Evolutionary conservation across 30 jellyfish, hydroid and myxozoan genomes (phyloP).

Genomic region (Phacellophora camtschatica): DNA sequence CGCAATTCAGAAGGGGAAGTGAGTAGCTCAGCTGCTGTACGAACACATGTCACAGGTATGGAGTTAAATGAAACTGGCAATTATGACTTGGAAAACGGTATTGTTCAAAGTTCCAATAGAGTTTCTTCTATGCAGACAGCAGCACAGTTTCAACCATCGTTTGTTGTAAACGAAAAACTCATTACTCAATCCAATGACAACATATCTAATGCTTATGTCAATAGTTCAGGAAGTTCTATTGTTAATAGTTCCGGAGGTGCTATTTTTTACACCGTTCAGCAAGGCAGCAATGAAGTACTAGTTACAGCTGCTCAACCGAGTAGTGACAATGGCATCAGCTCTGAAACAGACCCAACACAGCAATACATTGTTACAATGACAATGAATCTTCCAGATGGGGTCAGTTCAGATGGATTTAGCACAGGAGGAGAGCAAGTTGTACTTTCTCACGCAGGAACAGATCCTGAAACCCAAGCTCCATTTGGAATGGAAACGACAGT

Average conservation of each 20-base stretch:
- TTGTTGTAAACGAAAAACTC: neutral
- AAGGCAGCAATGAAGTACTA: neutral
- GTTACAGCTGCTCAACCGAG: conserved; percentile 38
- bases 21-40: conserved; percentile 56
- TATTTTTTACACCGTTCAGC: conserved; percentile 2
- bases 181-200: conserved; percentile 18
- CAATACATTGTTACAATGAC: conserved; percentile 44
- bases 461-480: neutral
- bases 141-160: neutral
- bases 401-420: conserved; percentile 23
- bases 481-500: too few species aligned
- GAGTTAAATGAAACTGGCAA: neutral
- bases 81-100: conserved; percentile 1
- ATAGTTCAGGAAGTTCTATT: neutral
- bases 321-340: neutral
- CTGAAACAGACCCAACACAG: neutral
- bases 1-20: conserved; percentile 45
- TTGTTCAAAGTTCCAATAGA: conserved; percentile 44
- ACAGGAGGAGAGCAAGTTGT: conserved; percentile 31
- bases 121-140: neutral
- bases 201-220: neutral
- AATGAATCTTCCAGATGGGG: conserved; percentile 64
- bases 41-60: neutral
- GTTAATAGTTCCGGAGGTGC: conserved; percentile 7
- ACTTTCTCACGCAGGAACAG: conserved; percentile 30